A percentile compares a stretch with the other conserved stretches of the same genome.
Conservation (phyloP, 1,140 invertebrate genomes). For the Pogonomyrmex barbatus region DNA sequence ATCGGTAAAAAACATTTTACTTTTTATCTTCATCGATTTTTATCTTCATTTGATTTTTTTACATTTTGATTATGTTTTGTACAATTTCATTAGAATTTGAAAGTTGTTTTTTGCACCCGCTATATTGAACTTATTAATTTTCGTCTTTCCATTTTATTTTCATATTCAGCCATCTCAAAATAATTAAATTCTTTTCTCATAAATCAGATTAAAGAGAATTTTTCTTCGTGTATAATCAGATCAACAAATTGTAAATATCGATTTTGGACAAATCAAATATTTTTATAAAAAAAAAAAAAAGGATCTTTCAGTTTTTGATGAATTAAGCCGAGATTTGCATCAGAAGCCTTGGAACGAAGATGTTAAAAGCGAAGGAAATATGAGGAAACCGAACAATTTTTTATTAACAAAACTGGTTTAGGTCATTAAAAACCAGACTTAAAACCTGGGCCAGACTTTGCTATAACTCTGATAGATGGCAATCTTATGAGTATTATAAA, state of each 20-base stretch:
- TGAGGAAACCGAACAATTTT: background rate
- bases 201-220: background rate
- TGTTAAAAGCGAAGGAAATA: background rate
- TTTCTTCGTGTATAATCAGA: background rate
- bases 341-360: background rate
- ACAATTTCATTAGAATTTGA: background rate
- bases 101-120: background rate
- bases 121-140: background rate
- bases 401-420: constrained; percentile 3
- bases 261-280: background rate
- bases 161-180: background rate
- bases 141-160: background rate
- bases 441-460: background rate
- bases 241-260: background rate
- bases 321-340: background rate
- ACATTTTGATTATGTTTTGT: background rate
- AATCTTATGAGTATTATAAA: background rate
- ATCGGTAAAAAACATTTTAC: background rate
- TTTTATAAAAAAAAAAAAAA: background rate
- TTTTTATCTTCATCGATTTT: background rate
- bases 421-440: background rate
- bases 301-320: background rate
- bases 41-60: background rate
- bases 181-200: background rate
- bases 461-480: background rate